phyloP scores from a whole-genome alignment of 2,113 vertebrate species.

The Bostrychus sinensis region DNA sequence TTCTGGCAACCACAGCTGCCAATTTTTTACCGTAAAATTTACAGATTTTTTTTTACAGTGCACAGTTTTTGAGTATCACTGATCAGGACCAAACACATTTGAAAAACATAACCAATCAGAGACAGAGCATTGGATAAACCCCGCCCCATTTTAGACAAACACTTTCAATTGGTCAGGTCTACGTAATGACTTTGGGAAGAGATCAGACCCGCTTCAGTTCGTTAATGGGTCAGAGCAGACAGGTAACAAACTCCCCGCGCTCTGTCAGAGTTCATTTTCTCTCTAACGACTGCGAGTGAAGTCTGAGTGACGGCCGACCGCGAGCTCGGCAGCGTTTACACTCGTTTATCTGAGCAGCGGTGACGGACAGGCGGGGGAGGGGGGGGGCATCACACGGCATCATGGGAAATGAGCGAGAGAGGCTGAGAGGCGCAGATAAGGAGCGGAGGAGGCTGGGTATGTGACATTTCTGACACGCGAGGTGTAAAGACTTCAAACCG shows the following conservation, averaged over 20 bases:
- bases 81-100: too few species aligned
- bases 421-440: slow-evolving; percentile 1
- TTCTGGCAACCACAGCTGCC: too few species aligned
- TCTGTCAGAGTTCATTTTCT: neutral
- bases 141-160: too few species aligned
- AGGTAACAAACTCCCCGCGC: neutral
- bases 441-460: neutral
- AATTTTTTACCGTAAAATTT: too few species aligned
- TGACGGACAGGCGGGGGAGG: slow-evolving; percentile 1
- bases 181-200: neutral
- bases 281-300: neutral
- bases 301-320: slow-evolving; percentile 1
- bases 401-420: neutral
- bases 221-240: neutral
- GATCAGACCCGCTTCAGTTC: neutral
- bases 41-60: too few species aligned
- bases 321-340: neutral
- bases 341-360: neutral
- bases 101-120: too few species aligned
- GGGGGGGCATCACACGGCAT: neutral
- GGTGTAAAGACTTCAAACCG: neutral
- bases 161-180: too few species aligned
- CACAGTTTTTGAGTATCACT: too few species aligned
- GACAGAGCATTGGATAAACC: too few species aligned
- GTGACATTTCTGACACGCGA: neutral